Evolutionary conservation across 2,888 invertebrate species (phyloP).

Genomic region (Lycocerus yunnanus): DNA sequence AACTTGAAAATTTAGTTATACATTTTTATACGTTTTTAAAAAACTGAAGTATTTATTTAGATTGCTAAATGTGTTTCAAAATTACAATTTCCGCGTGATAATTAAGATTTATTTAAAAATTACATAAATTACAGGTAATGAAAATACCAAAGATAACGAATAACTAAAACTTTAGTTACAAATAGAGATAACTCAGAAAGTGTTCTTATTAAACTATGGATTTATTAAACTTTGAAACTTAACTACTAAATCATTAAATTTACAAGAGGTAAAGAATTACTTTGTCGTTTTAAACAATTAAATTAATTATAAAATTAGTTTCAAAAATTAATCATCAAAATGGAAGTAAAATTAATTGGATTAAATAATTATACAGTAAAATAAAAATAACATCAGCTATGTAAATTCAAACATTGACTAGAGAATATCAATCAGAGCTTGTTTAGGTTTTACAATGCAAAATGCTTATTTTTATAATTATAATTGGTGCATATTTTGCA

Average conservation of each 20-base stretch:
- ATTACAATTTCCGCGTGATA: background rate
- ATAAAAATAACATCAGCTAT: too few relatives aligned
- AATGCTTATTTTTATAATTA: too few relatives aligned
- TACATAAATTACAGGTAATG: background rate
- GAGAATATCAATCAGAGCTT: too few relatives aligned
- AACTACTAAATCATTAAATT: conserved; percentile 1
- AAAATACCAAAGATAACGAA: background rate
- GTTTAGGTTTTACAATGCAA: too few relatives aligned
- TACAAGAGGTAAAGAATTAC: background rate
- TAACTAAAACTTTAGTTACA: background rate
- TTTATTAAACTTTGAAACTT: conserved; percentile 1
- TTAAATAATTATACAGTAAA: background rate
- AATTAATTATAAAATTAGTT: background rate
- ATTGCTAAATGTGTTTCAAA: too few relatives aligned
- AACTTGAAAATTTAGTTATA: too few relatives aligned
- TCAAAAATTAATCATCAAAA: background rate
- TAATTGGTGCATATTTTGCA: too few relatives aligned
- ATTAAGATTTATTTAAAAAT: background rate
- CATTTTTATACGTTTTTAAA: too few relatives aligned
- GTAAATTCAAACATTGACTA: too few relatives aligned
- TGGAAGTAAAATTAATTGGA: background rate
- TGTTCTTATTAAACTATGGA: background rate
- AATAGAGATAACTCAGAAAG: background rate
- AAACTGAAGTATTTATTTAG: too few relatives aligned
- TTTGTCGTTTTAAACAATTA: background rate